Conservation (phyloP, 2,797 vertebrate genomes). For the Microctenopoma stevenorrisi region DNA sequence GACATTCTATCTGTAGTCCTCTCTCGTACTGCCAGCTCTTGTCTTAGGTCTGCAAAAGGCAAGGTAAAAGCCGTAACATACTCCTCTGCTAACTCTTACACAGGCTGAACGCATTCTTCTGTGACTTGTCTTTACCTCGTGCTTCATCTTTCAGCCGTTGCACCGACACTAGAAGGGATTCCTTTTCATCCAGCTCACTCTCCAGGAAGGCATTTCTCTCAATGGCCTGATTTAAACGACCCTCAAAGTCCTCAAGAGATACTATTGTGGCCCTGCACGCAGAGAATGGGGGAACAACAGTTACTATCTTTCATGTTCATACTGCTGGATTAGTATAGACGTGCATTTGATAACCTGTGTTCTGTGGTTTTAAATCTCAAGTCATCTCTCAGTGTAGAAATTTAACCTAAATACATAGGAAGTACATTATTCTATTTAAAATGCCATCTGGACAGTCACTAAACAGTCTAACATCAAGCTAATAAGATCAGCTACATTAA, state of each 20-base stretch:
- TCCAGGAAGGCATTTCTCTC: constrained; percentile 98
- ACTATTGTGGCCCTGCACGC: constrained; percentile 94
- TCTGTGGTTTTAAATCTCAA: no score
- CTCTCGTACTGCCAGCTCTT: constrained; percentile 95
- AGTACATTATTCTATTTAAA: no score
- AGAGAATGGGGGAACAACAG: neutral
- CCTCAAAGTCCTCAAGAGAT: constrained; percentile 98
- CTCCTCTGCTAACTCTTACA: neutral
- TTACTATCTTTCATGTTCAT: neutral
- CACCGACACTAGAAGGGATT: constrained; percentile 95
- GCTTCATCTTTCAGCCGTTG: constrained; percentile 98
- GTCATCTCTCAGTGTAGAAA: no score
- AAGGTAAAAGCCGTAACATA: constrained; percentile 9
- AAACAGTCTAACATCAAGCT: no score
- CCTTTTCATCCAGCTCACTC: constrained; percentile 98
- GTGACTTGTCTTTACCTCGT: constrained; percentile 84
- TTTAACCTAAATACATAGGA: no score
- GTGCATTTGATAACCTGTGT: no score
- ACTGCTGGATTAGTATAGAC: neutral
- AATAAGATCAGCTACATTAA: no score
- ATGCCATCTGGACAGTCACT: no score
- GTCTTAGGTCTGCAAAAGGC: constrained; percentile 88
- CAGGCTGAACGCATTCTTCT: neutral
- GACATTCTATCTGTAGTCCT: constrained; percentile 94
- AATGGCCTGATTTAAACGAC: constrained; percentile 96